Evolutionary conservation across 2,888 invertebrate species (phyloP), one percentile per base, ranked within the genome.

Genomic region (Corbicula japonica): DNA sequence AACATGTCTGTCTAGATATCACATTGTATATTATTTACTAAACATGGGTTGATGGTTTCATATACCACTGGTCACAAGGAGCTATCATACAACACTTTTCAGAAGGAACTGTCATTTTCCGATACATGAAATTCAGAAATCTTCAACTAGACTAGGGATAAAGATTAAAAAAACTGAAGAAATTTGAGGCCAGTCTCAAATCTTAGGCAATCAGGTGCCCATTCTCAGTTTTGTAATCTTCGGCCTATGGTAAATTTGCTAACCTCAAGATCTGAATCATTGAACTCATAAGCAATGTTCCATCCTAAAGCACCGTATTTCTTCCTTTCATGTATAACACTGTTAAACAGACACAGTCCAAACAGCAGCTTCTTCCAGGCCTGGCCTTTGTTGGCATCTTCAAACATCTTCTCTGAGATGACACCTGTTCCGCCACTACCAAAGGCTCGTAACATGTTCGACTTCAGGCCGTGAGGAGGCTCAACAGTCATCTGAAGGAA

Each of bases 241-340:
- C n/a, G 8, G 2, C 2, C 15, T 21, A n/a, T 61, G 3, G 23
- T 41, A 8, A 2, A 21, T 23, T n/a, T 21, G n/a, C 79, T 76
- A 68, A 93, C 93, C 89, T 93, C 92, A 2, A 93, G 77, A 86
- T 93, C 93, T 1, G 93, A 93, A 58, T 93, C 93, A 86, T 93
- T 93, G 83, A 93, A 93, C 70, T 93, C 93, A 75, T 93, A 93
- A 0, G 92, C 88, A 56, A 93, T 92, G 76, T 93, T 93, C 92
- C 93, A 93, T 32, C 93, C 93, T 0, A 93, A 90, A 1, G 91
- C 86, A 21, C 92, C 92, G 83, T 93, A 93, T 62, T 93, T 93
- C 87, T 91, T 93, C 54, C 93, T 84, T 75, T 93, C 93, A 79
- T 92, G 92, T 21, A 93, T 89, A 41, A 93, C 91, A 69, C 92